Evolutionary conservation across 2,113 vertebrate species (phyloP), one percentile per base, ranked within the genome.

Genomic region (Dasypus novemcinctus): DNA sequence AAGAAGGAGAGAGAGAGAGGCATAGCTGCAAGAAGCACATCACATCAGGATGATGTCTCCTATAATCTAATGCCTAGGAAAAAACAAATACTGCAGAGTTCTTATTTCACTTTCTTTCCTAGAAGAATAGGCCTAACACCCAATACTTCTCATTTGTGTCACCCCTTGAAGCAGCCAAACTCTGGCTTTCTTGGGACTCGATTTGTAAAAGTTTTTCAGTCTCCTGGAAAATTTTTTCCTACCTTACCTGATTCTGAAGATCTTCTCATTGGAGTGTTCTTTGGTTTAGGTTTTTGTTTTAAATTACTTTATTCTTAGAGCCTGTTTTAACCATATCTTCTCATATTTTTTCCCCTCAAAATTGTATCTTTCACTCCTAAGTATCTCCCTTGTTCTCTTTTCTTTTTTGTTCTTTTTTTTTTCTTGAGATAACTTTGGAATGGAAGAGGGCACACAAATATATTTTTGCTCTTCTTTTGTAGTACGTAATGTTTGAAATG

Each of bases 401-500:
- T 54, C 52, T 57, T 57, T 18, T 57, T 20, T n/a, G 54, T 7
- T 43, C 21, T 38, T 13, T 11, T 63, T 61, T 57, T 52, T 46
- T 52, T 52, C 29, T 33, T 76, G 29, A 76, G 46, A 33, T 52
- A 33, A 33, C 46, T 75, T 41, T 25, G 7, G 14, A 80, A 27
- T 75, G 18, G 74, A 72, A 2, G 52, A 84, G n/a, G 54, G 23
- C 57, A 59, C 33, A 25, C 31, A 79, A 0, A 12, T 38, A 0
- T 46, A 8, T 27, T 74, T 61, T 81, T 80, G 18, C 31, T 81
- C 15, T 81, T 84, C 46, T 64, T 1, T 83, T 83, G 14, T 6
- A 52, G 31, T 95, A 11, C 2, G 11, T 79, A 69, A 93, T 59
- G 14, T 91, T 83, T 91, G 54, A 91, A 95, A 57, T 88, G 29